phyloP scores from a whole-genome alignment of 2,113 vertebrate genomes.

The Stomatorhinus ivindoensis region DNA sequence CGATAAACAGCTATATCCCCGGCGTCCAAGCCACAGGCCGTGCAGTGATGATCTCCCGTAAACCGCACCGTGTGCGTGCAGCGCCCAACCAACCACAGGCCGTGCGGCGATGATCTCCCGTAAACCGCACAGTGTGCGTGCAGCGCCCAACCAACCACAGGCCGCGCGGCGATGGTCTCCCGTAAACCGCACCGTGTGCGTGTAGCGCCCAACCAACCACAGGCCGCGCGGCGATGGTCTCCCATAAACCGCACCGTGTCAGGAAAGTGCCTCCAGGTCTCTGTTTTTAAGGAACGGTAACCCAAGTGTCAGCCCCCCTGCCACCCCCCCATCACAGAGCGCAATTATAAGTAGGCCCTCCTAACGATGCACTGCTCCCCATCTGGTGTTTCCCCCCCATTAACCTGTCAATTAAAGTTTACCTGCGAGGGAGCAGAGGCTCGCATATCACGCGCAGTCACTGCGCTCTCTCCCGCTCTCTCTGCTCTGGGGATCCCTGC shows the following conservation, averaged over 20 bases:
- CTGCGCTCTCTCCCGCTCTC: not conserved
- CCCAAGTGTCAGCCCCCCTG: slow-evolving; percentile 34
- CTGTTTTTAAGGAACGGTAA: slow-evolving; percentile 36
- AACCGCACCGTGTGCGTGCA: too few relatives aligned
- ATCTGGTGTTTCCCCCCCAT: slow-evolving; percentile 31
- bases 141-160: too few relatives aligned
- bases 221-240: slow-evolving; percentile 3
- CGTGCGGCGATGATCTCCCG: too few relatives aligned
- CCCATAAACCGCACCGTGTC: slow-evolving; percentile 33
- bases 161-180: slow-evolving; percentile 18
- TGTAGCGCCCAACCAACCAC: slow-evolving; percentile 3
- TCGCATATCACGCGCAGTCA: not conserved
- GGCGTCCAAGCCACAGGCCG: not conserved
- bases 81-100: too few relatives aligned
- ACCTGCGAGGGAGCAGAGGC: slow-evolving; percentile 26
- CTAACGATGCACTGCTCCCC: slow-evolving; percentile 38
- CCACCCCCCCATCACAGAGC: slow-evolving; percentile 18
- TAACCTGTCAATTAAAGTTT: slow-evolving; percentile 45
- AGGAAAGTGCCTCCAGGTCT: slow-evolving; percentile 32
- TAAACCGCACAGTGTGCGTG: too few relatives aligned
- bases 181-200: slow-evolving; percentile 20
- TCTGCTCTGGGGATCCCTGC: slow-evolving; percentile 19
- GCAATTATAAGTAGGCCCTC: slow-evolving; percentile 31
- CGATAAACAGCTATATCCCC: not conserved
- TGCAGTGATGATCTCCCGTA: too few relatives aligned